A percentile compares a stretch with the other conserved stretches of the same genome.
Evolutionary conservation across 2,888 invertebrate genomes (phyloP).

Genomic region (Rhopalosiphum nymphaeae): DNA sequence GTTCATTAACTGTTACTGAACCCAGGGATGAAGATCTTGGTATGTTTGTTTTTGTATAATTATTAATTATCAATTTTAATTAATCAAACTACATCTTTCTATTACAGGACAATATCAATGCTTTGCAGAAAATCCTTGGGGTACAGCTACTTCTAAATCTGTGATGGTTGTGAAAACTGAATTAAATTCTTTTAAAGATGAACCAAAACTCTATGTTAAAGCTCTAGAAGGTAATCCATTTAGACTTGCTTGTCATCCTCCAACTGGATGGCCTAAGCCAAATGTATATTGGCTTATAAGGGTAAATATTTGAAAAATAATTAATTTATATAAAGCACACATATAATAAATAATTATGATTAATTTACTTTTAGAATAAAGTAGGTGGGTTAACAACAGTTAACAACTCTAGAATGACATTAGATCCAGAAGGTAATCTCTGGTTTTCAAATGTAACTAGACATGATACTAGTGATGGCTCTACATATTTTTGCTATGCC

Average conservation of each 20-base stretch:
- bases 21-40: slow-evolving; percentile 92
- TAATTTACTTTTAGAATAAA: slow-evolving; percentile 72
- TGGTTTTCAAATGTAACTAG: slow-evolving; percentile 96
- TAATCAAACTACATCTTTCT: background rate
- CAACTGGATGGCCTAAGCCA: slow-evolving; percentile 96
- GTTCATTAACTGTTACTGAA: slow-evolving; percentile 89
- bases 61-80: background rate
- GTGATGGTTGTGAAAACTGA: slow-evolving; percentile 95
- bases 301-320: slow-evolving; percentile 68
- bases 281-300: slow-evolving; percentile 95
- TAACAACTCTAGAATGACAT: slow-evolving; percentile 92
- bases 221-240: slow-evolving; percentile 91
- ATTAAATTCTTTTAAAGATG: slow-evolving; percentile 86
- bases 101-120: slow-evolving; percentile 88
- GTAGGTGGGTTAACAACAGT: slow-evolving; percentile 86
- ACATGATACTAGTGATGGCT: slow-evolving; percentile 85
- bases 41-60: slow-evolving; percentile 68
- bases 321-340: background rate
- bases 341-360: background rate
- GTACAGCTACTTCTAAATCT: slow-evolving; percentile 92
- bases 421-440: slow-evolving; percentile 96
- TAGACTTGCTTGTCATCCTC: slow-evolving; percentile 90
- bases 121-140: slow-evolving; percentile 94
- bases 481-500: slow-evolving; percentile 94
- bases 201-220: slow-evolving; percentile 72